Evolutionary conservation across 2,797 vertebrate species (phyloP).

Genomic region (Schizopygopsis pylzovi): DNA sequence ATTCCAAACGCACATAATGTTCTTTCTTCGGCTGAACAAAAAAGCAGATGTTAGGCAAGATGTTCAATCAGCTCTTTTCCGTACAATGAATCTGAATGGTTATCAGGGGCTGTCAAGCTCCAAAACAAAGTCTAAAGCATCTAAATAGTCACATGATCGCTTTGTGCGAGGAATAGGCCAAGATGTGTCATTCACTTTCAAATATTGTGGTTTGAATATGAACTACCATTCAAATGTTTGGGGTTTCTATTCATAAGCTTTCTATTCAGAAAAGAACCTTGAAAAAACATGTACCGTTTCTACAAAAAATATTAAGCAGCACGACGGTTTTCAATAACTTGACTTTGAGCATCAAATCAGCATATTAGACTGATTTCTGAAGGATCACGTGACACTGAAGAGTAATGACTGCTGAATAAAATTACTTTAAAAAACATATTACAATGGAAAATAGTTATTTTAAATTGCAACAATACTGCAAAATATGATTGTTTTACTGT

Average conservation of each 20-base stretch:
- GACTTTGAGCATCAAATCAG: background rate
- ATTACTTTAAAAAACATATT: background rate
- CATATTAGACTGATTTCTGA: background rate
- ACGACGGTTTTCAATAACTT: background rate
- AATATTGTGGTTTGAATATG: background rate
- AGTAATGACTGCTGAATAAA: background rate
- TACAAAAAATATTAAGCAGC: background rate
- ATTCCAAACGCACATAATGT: background rate
- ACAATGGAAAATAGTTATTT: background rate
- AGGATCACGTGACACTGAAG: background rate
- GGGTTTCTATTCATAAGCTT: slow-evolving; percentile 3
- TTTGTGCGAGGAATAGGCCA: background rate
- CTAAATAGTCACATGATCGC: background rate
- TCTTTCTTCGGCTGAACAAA: background rate
- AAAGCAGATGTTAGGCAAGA: background rate
- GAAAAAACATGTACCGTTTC: background rate
- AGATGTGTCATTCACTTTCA: background rate
- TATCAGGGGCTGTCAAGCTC: background rate
- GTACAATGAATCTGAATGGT: background rate
- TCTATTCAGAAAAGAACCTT: background rate
- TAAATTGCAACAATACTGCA: background rate
- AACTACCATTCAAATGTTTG: background rate
- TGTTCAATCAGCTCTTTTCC: background rate
- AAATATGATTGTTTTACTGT: background rate
- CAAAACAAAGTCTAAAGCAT: background rate